phyloP scores from a whole-genome alignment of 2,888 invertebrate genomes.

The Metopia argyrocephala region DNA sequence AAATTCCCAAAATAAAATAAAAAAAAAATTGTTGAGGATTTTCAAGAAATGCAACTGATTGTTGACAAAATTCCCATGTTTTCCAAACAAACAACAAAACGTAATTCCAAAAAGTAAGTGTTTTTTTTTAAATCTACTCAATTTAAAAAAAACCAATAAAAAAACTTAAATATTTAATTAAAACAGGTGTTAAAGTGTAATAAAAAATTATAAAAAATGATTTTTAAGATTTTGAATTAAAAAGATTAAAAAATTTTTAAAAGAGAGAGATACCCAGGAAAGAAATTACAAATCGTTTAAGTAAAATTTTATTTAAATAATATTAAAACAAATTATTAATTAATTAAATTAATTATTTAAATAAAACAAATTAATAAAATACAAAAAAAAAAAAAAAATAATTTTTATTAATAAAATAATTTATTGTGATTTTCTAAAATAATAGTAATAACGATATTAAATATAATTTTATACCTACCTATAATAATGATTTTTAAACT shows the following conservation, averaged over 20 bases:
- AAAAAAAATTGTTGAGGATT: conserved; percentile 47
- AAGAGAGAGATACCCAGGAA: background rate
- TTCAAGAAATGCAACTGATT: conserved; percentile 78
- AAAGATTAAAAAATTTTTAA: conserved; percentile 20
- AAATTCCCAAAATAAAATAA: background rate
- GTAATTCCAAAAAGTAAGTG: conserved; percentile 79
- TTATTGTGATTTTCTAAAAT: no score
- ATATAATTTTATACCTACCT: no score
- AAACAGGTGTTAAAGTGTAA: conserved; percentile 56
- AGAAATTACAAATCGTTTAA: background rate
- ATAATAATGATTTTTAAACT: no score
- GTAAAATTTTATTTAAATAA: background rate
- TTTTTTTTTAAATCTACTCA: conserved; percentile 13
- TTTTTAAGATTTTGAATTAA: background rate
- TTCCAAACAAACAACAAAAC: conserved; percentile 79
- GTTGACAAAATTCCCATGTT: conserved; percentile 79
- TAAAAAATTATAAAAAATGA: conserved; percentile 8
- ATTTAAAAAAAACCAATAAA: conserved; percentile 15
- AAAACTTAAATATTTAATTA: background rate
- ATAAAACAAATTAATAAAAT: no score
- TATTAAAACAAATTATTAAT: background rate
- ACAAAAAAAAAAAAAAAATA: no score
- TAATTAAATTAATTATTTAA: background rate
- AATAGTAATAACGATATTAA: no score
- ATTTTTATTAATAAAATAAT: no score